Evolutionary conservation across 1,140 invertebrate genomes (phyloP).

Genomic region (Caligus rogercresseyi): DNA sequence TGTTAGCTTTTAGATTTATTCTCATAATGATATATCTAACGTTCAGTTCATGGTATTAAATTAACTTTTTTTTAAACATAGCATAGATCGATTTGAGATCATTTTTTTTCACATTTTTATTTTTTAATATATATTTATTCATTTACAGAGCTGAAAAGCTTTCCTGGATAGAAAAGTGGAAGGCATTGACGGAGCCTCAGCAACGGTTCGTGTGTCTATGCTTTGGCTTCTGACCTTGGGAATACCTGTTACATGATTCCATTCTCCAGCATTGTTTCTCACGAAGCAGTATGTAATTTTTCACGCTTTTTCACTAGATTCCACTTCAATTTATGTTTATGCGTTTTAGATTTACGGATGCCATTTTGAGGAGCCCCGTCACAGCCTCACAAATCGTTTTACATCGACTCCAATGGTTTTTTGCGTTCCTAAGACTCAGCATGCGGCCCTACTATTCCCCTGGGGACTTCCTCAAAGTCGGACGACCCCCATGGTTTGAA

Average conservation of each 20-base stretch:
- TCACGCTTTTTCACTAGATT: constrained; percentile 28
- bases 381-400: constrained; percentile 35
- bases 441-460: constrained; percentile 32
- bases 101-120: background rate
- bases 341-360: constrained; percentile 42
- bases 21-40: no score
- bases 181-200: background rate
- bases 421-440: constrained; percentile 40
- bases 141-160: background rate
- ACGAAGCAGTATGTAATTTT: constrained; percentile 45
- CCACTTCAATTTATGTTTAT: background rate
- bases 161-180: background rate
- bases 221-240: constrained; percentile 60
- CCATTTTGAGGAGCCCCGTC: constrained; percentile 35
- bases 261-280: constrained; percentile 57
- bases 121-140: no score
- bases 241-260: constrained; percentile 68
- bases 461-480: constrained; percentile 42
- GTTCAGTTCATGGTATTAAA: no score
- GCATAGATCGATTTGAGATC: no score
- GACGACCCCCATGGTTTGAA: constrained; percentile 52
- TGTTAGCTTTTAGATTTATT: no score
- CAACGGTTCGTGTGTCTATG: background rate
- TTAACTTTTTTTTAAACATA: no score
- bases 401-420: constrained; percentile 48